Percentiles rank a stretch among this genome's conserved stretches.
Evolutionary conservation across 1,140 invertebrate species (phyloP).

Genomic region (Pogonomyrmex barbatus): DNA sequence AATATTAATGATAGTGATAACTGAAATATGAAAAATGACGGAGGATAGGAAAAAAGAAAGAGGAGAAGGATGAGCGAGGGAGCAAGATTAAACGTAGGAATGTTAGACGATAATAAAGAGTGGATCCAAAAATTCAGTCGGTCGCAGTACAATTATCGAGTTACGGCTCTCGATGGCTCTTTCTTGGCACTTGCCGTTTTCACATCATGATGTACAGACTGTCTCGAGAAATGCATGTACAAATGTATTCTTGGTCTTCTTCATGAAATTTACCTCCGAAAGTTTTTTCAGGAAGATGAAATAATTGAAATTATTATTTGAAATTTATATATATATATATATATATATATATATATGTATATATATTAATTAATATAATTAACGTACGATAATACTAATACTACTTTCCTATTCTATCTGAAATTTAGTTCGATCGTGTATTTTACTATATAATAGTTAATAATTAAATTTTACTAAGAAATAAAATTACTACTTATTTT

Average conservation of each 20-base stretch:
- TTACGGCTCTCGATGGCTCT: constrained; percentile 25
- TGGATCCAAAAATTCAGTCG: constrained; percentile 53
- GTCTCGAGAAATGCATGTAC: not conserved
- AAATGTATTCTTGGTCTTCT: not conserved
- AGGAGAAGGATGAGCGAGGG: not conserved
- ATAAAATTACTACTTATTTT: not conserved
- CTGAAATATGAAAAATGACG: constrained; percentile 71
- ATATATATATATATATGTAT: too few relatives aligned
- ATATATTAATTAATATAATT: too few relatives aligned
- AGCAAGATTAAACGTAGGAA: constrained; percentile 48
- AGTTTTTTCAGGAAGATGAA: not conserved
- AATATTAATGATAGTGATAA: constrained; percentile 71
- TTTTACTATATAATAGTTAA: not conserved
- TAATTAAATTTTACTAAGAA: too few relatives aligned
- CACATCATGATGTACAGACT: constrained; percentile 17
- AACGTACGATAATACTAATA: too few relatives aligned
- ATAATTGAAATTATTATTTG: not conserved
- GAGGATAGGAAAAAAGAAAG: constrained; percentile 20
- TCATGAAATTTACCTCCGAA: not conserved
- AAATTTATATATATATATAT: not conserved
- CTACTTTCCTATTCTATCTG: not conserved
- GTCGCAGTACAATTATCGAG: constrained; percentile 42
- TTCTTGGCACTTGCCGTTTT: constrained; percentile 19
- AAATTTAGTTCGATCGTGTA: not conserved
- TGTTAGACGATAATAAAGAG: constrained; percentile 32